phyloP scores from a whole-genome alignment of 1,140 invertebrate genomes.

The Brachionus rotundiformis region DNA sequence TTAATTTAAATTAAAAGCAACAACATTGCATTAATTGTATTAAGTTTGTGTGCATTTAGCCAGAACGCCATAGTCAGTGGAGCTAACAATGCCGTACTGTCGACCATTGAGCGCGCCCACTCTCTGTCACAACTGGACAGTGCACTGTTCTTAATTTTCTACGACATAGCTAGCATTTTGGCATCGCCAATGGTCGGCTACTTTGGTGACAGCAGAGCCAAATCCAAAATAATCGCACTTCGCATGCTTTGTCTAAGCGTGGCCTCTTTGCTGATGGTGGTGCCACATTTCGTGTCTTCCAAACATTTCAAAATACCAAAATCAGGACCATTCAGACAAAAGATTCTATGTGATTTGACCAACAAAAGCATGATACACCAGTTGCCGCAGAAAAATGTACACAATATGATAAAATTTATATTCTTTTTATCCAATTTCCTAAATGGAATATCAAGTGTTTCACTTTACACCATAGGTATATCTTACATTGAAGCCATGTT shows the following conservation, averaged over 20 bases:
- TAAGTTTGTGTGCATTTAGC: slow-evolving; percentile 3
- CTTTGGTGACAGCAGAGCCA: slow-evolving; percentile 20
- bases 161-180: slow-evolving; percentile 26
- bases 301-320: neutral
- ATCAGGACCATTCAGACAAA: neutral
- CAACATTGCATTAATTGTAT: neutral
- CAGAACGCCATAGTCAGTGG: slow-evolving; percentile 36
- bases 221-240: slow-evolving; percentile 1
- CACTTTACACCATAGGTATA: slow-evolving; percentile 35
- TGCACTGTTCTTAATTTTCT: neutral
- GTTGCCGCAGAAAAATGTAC: neutral
- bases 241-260: slow-evolving; percentile 36
- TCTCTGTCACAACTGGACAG: neutral
- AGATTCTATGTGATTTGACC: neutral
- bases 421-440: slow-evolving; percentile 30
- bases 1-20: slow-evolving; percentile 40
- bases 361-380: neutral
- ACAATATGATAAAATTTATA: slow-evolving; percentile 22
- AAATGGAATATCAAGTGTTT: slow-evolving; percentile 42
- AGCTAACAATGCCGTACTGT: slow-evolving; percentile 44
- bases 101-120: slow-evolving; percentile 27
- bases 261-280: neutral
- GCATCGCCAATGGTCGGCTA: slow-evolving; percentile 45
- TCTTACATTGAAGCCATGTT: slow-evolving; percentile 39
- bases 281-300: neutral